These are phyloP conservation scores for Poeciliopsis turrubarensis DNA, from an alignment of 2,113 vertebrate species.

Conservation along the genomic window DNA sequence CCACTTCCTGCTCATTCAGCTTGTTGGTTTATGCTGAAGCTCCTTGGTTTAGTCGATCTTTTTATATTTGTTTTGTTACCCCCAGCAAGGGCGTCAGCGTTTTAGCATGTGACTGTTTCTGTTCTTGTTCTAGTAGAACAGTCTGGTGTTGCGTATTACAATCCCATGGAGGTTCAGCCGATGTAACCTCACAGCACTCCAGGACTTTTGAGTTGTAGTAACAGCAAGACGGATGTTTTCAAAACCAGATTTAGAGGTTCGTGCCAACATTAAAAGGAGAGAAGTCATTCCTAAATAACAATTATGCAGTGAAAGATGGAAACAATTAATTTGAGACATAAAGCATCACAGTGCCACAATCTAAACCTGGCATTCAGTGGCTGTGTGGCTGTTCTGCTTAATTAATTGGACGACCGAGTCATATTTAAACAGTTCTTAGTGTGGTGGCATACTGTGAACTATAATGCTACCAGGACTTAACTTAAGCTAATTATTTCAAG, in stretches of 20 bases:
- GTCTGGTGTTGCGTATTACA: neutral
- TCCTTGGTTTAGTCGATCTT: slow-evolving; percentile 16
- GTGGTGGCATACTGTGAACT: neutral
- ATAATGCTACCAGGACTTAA: neutral
- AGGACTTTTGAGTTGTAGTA: too few species aligned
- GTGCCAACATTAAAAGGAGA: too few species aligned
- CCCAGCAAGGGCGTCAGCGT: neutral
- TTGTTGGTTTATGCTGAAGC: slow-evolving; percentile 30
- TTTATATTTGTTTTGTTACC: slow-evolving; percentile 12
- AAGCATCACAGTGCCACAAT: too few species aligned
- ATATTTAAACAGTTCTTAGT: slow-evolving; percentile 1
- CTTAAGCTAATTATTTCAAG: slow-evolving; percentile 32
- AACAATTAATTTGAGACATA: too few species aligned
- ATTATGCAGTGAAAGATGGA: too few species aligned
- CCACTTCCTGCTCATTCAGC: slow-evolving; percentile 72
- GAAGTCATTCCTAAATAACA: too few species aligned
- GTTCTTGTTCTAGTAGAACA: neutral
- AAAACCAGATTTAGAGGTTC: too few species aligned
- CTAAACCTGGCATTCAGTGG: too few species aligned
- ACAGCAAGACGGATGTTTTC: too few species aligned
- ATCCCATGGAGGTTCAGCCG: neutral
- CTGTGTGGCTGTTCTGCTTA: neutral
- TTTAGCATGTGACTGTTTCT: neutral
- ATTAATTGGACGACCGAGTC: neutral
- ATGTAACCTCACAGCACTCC: too few species aligned